Evolutionary conservation across 2,888 invertebrate genomes (phyloP), one percentile per base, ranked within the genome.

Genomic region (Cartodere bifasciata): DNA sequence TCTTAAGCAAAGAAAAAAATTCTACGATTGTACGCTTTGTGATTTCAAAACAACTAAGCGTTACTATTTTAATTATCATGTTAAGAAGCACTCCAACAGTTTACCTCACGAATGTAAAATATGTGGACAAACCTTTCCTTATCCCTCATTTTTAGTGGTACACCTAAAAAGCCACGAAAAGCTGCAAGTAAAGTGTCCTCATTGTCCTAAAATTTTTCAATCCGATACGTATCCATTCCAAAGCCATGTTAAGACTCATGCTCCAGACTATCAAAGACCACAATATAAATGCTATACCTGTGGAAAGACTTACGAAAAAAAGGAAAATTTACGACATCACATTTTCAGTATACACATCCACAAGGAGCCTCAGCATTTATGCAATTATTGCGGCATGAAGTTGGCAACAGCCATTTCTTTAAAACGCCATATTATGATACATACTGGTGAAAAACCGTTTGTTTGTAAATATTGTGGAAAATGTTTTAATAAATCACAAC

Each of bases 391-490:
- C 36, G 47, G 47, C 2, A 47, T 45, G 28, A 38, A 35, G 9
- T 28, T 47, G 13, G 35, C 44, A 3, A 39, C 41, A 6, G 38
- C 37, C 16, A 34, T 36, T 4, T 41, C 41, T 21, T 36, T 52
- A 23, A 43, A 36, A 9, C 35, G 41, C 27, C 50, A 50, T 28
- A 40, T 40, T 34, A 38, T 42, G 21, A 43, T 38, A 4, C 51
- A 50, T 28, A 50, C 46, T 1, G 49, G 48, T 2, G 53, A 53
- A 31, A 50, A 47, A 25, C 49, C 64, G 14, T 67, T 62, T 42
- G 64, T 64, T 32, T 74, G 73, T 38, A 33, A 40, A 10, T 29
- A 49, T 2, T 55, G 55, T 33, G 34, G 30, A 2, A 52, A 33
- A 30, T 39, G 35, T 26, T 42, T 33, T 50, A 50, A 26, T 28